Evolutionary conservation across 2,888 invertebrate species (phyloP), one percentile per base, ranked within the genome.

Genomic region (Pemphredon lugubris): DNA sequence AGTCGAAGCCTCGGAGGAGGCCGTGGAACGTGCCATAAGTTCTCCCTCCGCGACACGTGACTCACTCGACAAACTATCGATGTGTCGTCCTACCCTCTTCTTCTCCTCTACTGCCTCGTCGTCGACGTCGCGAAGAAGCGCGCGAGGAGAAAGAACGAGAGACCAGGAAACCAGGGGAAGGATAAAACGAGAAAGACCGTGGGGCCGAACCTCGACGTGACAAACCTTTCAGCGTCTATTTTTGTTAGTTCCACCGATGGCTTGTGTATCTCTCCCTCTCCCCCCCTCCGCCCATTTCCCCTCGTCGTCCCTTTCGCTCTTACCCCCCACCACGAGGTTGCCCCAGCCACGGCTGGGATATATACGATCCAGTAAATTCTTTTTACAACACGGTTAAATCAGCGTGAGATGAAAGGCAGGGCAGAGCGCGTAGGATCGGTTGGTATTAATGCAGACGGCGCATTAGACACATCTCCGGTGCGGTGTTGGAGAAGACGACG

Each of bases 321-420:
- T 45, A 37, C 53, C 60, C 47, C 30, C 60, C 53, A 40, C 40
- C 34, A 39, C 53, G 47, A 34, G 30, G 34, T 40, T 47, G 58
- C 55, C 51, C 70, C n/a, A n/a, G n/a, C n/a, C n/a, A n/a, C 57
- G 75, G 40, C 58, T 42, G 30, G 51, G 57, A 61, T 79, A 73
- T 75, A 79, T 78, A 80, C 76, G 79, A 81, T 75, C 79, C 83
- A 79, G 81, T 84, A 82, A 83, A 86, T 85, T 84, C 82, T 84
- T 84, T 87, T 84, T 84, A 84, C 84, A 81, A 83, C 75, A 50
- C 79, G 78, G 82, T 83, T 86, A 86, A 87, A 86, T 86, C 86
- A 86, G 82, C 81, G 78, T 77, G 73, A 86, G 86, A 86, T 86
- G 86, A 86, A 86, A 86, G 84, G 70, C 75, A 63, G 55, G 44